Conservation (phyloP, 2,888 invertebrate species). For the Bombylius discolor region DNA sequence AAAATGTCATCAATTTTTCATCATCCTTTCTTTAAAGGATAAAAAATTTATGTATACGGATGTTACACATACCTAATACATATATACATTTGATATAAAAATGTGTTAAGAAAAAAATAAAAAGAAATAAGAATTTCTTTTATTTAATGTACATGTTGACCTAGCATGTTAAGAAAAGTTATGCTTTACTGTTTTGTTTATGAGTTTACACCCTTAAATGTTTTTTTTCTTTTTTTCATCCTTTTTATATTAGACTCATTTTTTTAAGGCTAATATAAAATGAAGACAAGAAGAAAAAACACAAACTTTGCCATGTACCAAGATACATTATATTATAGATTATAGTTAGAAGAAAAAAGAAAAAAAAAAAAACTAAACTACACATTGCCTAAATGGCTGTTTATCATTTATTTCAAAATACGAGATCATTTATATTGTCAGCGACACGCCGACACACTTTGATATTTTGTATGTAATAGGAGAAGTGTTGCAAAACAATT, state of each 20-base stretch:
- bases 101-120: not conserved
- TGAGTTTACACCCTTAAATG: not conserved
- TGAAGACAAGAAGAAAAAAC: too few relatives aligned
- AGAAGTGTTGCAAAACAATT: too few relatives aligned
- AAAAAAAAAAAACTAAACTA: not conserved
- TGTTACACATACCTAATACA: not conserved
- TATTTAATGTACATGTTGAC: not conserved
- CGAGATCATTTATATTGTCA: not conserved
- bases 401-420: too few relatives aligned
- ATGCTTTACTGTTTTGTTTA: not conserved
- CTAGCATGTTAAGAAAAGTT: not conserved
- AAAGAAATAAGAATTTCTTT: not conserved
- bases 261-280: not conserved
- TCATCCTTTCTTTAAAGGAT: not conserved
- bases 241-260: not conserved
- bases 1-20: not conserved
- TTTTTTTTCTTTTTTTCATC: not conserved
- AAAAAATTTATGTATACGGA: not conserved
- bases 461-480: not conserved
- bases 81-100: too few relatives aligned
- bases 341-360: not conserved
- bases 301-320: too few relatives aligned
- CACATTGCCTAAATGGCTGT: too few relatives aligned
- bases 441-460: not conserved
- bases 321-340: too few relatives aligned